A percentile compares a stretch with the other conserved stretches of the same genome.
phyloP scores from a whole-genome alignment of 2,888 invertebrate genomes.

The Ctenicera cuprea region DNA sequence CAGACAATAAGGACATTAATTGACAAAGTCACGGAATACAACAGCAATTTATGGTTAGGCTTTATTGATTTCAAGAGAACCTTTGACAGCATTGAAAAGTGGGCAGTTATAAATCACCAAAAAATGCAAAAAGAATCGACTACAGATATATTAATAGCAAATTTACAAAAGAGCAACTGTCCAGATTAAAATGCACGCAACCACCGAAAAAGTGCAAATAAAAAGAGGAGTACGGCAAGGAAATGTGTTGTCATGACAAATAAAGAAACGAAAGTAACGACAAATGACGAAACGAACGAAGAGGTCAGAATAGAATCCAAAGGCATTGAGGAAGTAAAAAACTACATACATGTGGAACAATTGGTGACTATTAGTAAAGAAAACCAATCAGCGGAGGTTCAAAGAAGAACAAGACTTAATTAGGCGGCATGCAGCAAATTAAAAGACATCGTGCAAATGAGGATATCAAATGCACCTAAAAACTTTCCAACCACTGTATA shows the following conservation, averaged over 20 bases:
- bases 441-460: background rate
- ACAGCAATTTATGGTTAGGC: background rate
- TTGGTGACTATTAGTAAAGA: background rate
- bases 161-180: no score
- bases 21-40: no score
- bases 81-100: background rate
- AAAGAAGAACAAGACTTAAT: no score
- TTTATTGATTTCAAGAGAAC: background rate
- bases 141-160: conserved; percentile 1
- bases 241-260: conserved; percentile 1
- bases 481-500: conserved; percentile 4
- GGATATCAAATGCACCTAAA: background rate
- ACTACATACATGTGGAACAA: background rate
- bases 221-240: background rate
- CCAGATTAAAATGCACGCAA: background rate
- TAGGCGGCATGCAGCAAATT: no score
- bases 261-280: conserved; percentile 8
- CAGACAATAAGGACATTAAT: no score
- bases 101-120: background rate
- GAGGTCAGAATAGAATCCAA: conserved; percentile 4
- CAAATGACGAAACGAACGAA: no score
- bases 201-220: background rate
- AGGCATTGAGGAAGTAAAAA: conserved; percentile 2
- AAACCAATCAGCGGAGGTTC: background rate
- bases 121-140: conserved; percentile 2